phyloP scores from a whole-genome alignment of 2,888 invertebrate genomes.

The Pseudolycoriella hygida region DNA sequence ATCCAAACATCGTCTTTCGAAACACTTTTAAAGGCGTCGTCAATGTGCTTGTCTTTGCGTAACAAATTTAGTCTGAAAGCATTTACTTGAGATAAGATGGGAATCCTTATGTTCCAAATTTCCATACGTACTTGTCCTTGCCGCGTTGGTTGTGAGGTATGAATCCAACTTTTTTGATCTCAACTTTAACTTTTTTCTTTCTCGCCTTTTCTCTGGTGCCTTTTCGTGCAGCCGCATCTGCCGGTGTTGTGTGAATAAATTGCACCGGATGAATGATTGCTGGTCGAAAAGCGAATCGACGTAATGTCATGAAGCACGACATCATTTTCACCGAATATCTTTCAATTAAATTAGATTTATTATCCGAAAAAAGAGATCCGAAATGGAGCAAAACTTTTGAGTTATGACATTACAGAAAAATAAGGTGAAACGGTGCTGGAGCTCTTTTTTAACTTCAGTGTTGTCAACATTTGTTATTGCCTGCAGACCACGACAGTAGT shows the following conservation, averaged over 20 bases:
- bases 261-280: conserved; percentile 14
- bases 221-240: conserved; percentile 60
- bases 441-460: too few relatives aligned
- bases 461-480: too few relatives aligned
- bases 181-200: conserved; percentile 59
- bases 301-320: background rate
- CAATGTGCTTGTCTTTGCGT: conserved; percentile 34
- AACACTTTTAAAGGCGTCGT: conserved; percentile 35
- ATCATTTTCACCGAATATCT: background rate
- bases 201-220: conserved; percentile 62
- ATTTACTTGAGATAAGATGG: background rate
- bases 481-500: too few relatives aligned
- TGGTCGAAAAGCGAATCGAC: background rate
- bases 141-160: conserved; percentile 51
- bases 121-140: conserved; percentile 31
- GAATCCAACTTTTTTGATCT: conserved; percentile 56
- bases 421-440: too few relatives aligned
- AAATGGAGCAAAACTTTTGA: too few relatives aligned
- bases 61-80: conserved; percentile 26
- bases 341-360: too few relatives aligned
- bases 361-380: too few relatives aligned
- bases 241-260: conserved; percentile 35
- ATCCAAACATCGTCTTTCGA: conserved; percentile 48
- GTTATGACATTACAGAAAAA: too few relatives aligned
- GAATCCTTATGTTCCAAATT: too few relatives aligned